Evolutionary conservation across 2,113 vertebrate species (phyloP).

Genomic region (Nothoprocta pentlandii): DNA sequence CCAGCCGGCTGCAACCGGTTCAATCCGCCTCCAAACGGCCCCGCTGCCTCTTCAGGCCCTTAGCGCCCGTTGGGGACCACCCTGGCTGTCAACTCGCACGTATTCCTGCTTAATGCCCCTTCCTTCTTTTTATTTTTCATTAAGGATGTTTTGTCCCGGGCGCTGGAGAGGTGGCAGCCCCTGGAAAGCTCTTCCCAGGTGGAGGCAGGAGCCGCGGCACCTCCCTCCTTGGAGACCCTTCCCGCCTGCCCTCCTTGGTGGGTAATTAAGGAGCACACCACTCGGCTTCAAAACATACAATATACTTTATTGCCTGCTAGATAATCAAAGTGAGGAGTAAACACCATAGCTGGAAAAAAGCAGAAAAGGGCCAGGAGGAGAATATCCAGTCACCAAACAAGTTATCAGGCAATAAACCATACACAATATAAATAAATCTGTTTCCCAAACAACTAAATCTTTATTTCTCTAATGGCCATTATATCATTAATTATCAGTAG

Average conservation of each 20-base stretch:
- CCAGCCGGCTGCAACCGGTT: too few relatives aligned
- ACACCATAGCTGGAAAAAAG: slow-evolving; percentile 79
- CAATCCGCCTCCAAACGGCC: too few relatives aligned
- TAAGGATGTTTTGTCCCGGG: not conserved
- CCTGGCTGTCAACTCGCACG: too few relatives aligned
- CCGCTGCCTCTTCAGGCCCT: too few relatives aligned
- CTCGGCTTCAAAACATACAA: slow-evolving; percentile 76
- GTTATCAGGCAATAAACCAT: slow-evolving; percentile 79
- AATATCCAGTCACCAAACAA: slow-evolving; percentile 81
- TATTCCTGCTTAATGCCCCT: not conserved
- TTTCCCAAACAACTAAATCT: slow-evolving; percentile 75
- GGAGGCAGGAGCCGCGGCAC: not conserved
- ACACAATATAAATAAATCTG: slow-evolving; percentile 79
- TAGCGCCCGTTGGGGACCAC: too few relatives aligned
- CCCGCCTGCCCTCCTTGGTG: not conserved
- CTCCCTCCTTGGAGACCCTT: too few relatives aligned
- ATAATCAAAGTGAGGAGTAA: slow-evolving; percentile 75
- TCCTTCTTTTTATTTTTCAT: not conserved
- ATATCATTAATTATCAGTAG: slow-evolving; percentile 76
- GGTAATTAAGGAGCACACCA: slow-evolving; percentile 44
- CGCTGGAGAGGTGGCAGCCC: fast-evolving
- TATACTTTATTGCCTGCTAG: slow-evolving; percentile 80
- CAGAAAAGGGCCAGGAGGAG: slow-evolving; percentile 71
- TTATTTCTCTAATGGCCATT: slow-evolving; percentile 72
- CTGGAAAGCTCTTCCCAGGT: not conserved